Conservation (phyloP, 1,140 invertebrate species). For the Drosophila parabipectinata region DNA sequence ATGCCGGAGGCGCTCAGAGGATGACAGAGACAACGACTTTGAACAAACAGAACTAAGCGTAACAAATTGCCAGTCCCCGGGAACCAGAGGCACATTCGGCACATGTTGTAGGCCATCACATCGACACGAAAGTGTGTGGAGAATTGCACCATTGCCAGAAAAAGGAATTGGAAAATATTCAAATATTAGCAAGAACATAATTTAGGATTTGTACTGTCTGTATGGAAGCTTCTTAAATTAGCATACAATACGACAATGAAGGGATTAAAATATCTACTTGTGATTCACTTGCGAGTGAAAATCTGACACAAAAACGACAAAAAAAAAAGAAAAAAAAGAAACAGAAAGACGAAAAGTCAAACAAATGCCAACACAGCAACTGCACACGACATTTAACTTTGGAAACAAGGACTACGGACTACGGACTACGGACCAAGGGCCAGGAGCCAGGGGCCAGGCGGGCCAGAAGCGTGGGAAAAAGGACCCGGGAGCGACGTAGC, state of each 20-base stretch:
- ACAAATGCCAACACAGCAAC: slow-evolving; percentile 22
- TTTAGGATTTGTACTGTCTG: neutral
- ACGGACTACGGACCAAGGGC: too few species aligned
- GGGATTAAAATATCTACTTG: neutral
- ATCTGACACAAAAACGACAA: neutral
- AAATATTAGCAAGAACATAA: neutral
- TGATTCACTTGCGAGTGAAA: neutral
- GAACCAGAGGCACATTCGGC: slow-evolving; percentile 5
- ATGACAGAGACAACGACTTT: slow-evolving; percentile 1
- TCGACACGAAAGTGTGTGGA: neutral
- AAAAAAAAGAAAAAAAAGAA: too few species aligned
- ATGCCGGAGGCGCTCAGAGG: neutral
- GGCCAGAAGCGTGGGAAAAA: neutral
- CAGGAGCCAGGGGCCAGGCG: too few species aligned
- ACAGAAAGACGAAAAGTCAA: slow-evolving; percentile 9
- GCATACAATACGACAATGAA: neutral
- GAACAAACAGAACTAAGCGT: slow-evolving; percentile 13
- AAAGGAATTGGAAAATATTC: too few species aligned
- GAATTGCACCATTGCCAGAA: too few species aligned
- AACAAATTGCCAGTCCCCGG: slow-evolving; percentile 10
- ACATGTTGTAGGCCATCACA: neutral
- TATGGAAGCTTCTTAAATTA: neutral
- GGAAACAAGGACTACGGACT: neutral
- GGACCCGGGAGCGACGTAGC: slow-evolving; percentile 16
- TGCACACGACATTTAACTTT: slow-evolving; percentile 23